phyloP scores from a whole-genome alignment of 2,113 vertebrate species.

The Calidris pugnax region DNA sequence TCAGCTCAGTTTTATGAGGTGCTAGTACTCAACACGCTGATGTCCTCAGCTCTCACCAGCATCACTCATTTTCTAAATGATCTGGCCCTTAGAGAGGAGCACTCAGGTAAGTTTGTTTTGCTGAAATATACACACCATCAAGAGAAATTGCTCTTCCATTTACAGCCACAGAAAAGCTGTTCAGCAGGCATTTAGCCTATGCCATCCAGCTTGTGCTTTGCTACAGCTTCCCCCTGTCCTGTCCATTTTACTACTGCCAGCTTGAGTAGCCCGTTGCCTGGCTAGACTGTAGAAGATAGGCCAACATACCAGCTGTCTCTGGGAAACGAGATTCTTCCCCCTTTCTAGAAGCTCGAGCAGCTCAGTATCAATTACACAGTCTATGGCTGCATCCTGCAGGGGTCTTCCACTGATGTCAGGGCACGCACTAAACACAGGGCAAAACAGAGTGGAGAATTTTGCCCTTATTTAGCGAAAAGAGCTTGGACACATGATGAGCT shows the following conservation, averaged over 20 bases:
- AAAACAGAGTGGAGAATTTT: background rate
- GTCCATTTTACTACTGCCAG: background rate
- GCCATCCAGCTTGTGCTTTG: background rate
- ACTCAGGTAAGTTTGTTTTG: background rate
- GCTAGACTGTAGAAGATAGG: background rate
- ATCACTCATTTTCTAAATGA: background rate
- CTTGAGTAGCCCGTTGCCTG: background rate
- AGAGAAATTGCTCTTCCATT: background rate
- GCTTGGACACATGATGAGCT: background rate
- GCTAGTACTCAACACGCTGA: background rate
- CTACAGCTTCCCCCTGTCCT: background rate
- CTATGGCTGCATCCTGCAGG: background rate
- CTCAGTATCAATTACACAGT: background rate
- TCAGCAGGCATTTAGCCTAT: background rate
- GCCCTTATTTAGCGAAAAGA: constrained; percentile 20
- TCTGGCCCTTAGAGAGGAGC: background rate
- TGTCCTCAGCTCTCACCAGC: background rate
- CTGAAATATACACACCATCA: background rate
- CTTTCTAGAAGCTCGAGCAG: background rate
- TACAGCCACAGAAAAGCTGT: background rate
- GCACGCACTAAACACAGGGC: background rate
- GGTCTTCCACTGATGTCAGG: background rate
- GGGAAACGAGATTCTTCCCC: background rate
- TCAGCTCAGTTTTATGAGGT: background rate
- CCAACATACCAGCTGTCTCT: background rate